Conservation (phyloP, 2,888 invertebrate species). For the Hipparchia sbordonii region DNA sequence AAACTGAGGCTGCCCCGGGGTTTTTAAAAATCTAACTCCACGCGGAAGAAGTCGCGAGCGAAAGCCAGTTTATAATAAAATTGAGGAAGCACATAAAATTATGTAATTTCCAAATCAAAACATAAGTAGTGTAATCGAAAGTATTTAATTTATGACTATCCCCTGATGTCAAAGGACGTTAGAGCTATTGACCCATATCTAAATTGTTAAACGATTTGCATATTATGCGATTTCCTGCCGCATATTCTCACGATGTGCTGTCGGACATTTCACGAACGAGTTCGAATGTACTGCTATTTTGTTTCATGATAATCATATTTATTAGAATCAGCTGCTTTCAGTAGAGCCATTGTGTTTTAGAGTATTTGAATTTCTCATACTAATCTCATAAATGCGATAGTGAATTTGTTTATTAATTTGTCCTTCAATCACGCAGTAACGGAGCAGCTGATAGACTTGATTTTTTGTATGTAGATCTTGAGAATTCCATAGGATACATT, state of each 20-base stretch:
- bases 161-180: background rate
- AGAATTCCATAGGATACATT: no score
- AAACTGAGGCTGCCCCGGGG: no score
- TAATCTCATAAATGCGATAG: no score
- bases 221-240: constrained; percentile 34
- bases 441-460: no score
- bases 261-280: background rate
- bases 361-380: background rate
- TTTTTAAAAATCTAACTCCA: no score
- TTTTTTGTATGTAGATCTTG: no score
- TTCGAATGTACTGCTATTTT: background rate
- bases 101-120: background rate
- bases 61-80: background rate
- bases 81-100: background rate
- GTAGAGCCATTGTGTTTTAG: background rate
- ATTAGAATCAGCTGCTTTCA: constrained; percentile 16
- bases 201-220: constrained; percentile 39
- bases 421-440: no score
- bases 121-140: background rate
- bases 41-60: no score
- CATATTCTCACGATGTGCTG: constrained; percentile 28
- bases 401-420: no score
- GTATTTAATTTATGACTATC: background rate
- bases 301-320: constrained; percentile 15
- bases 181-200: constrained; percentile 42